Conservation (phyloP, 1,140 invertebrate genomes). For the Sitodiplosis mosellana region DNA sequence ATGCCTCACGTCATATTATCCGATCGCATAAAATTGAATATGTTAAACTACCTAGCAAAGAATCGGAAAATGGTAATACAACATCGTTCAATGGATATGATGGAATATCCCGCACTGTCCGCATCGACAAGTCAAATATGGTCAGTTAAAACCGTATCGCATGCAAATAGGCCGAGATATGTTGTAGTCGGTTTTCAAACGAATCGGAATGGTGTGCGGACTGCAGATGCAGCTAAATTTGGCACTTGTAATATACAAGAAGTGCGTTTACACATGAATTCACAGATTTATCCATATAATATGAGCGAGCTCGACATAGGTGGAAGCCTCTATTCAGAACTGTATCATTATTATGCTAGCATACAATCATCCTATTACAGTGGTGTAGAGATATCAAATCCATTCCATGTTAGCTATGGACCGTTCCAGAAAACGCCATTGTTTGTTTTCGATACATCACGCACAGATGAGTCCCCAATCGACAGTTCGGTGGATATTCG, state of each 20-base stretch:
- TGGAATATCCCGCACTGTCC: slow-evolving; percentile 21
- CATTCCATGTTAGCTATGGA: slow-evolving; percentile 5
- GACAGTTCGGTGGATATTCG: slow-evolving; percentile 11
- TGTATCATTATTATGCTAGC: slow-evolving; percentile 13
- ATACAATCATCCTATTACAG: slow-evolving; percentile 14
- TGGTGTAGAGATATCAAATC: neutral
- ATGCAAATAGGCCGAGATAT: slow-evolving; percentile 16
- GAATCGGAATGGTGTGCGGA: slow-evolving; percentile 6
- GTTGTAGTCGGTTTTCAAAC: slow-evolving; percentile 13
- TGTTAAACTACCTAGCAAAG: slow-evolving; percentile 12
- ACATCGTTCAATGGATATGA: slow-evolving; percentile 20
- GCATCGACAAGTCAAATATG: slow-evolving; percentile 12
- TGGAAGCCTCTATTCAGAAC: slow-evolving; percentile 6
- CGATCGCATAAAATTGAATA: slow-evolving; percentile 8
- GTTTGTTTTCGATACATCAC: slow-evolving; percentile 11
- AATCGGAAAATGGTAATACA: slow-evolving; percentile 10
- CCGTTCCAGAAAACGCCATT: slow-evolving; percentile 5
- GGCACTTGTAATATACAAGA: slow-evolving; percentile 12
- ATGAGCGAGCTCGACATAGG: slow-evolving; percentile 11
- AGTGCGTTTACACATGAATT: slow-evolving; percentile 14
- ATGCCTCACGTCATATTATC: slow-evolving; percentile 10
- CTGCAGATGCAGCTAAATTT: slow-evolving; percentile 8
- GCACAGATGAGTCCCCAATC: slow-evolving; percentile 11
- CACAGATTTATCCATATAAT: slow-evolving; percentile 15
- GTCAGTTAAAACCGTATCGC: slow-evolving; percentile 15